Conservation (phyloP, 2,113 vertebrate genomes). For the Ornithorhynchus anatinus region DNA sequence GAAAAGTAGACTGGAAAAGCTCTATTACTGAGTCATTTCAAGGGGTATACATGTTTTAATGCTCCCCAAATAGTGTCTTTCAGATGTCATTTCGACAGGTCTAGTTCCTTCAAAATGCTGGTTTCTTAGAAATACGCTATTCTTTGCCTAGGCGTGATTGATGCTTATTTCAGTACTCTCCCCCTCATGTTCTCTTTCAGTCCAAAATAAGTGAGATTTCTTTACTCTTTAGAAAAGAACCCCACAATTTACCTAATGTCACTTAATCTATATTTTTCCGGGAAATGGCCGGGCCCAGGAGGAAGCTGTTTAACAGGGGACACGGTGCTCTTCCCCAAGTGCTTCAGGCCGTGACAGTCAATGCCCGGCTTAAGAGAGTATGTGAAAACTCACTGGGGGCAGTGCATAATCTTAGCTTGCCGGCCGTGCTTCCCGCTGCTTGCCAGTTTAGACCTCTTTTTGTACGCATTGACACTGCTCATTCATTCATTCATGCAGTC, state of each 20-base stretch:
- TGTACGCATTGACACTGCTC: too few relatives aligned
- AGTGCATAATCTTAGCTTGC: too few relatives aligned
- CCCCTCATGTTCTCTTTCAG: not conserved
- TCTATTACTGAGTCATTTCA: not conserved
- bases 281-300: not conserved
- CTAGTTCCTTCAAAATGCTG: not conserved
- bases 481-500: too few relatives aligned
- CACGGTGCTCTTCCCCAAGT: too few relatives aligned
- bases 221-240: constrained; percentile 8
- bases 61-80: not conserved
- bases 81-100: not conserved
- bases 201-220: constrained; percentile 7
- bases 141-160: constrained; percentile 4
- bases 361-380: too few relatives aligned
- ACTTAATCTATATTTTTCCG: not conserved
- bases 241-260: constrained; percentile 13
- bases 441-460: too few relatives aligned
- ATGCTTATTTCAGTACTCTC: constrained; percentile 11
- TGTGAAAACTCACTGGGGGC: too few relatives aligned
- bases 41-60: not conserved
- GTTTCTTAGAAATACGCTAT: not conserved
- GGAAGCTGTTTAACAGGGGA: not conserved
- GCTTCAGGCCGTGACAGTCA: too few relatives aligned
- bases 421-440: too few relatives aligned
- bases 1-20: not conserved